phyloP scores from a whole-genome alignment of 1,140 invertebrate species.

The Heliconius eleuchia region DNA sequence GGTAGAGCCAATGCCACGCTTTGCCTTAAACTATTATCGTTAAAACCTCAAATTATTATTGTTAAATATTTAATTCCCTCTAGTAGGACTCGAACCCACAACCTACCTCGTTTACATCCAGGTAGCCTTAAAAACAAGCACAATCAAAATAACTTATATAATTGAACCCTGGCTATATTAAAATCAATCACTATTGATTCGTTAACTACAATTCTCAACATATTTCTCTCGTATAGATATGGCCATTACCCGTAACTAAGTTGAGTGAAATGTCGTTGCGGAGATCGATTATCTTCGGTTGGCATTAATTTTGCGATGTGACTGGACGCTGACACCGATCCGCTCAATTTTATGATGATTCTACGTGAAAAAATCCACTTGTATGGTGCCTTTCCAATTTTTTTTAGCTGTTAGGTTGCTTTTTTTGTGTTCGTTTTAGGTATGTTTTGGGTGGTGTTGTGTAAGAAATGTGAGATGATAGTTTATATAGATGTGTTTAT shows the following conservation, averaged over 20 bases:
- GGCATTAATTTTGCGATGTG: slow-evolving; percentile 25
- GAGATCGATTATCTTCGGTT: slow-evolving; percentile 44
- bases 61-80: too few relatives aligned
- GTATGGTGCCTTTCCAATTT: slow-evolving; percentile 1
- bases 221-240: not conserved
- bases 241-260: slow-evolving; percentile 4
- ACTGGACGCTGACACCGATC: slow-evolving; percentile 37
- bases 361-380: slow-evolving; percentile 7
- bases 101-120: too few relatives aligned
- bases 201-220: not conserved
- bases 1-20: too few relatives aligned
- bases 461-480: too few relatives aligned
- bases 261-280: slow-evolving; percentile 38
- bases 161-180: not conserved
- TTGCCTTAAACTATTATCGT: too few relatives aligned
- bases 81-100: too few relatives aligned
- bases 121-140: too few relatives aligned
- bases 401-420: not conserved
- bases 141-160: not conserved
- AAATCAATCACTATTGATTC: not conserved
- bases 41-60: too few relatives aligned
- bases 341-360: slow-evolving; percentile 33
- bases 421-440: slow-evolving; percentile 2
- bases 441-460: not conserved
- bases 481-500: too few relatives aligned